Percentiles rank a stretch among this genome's conserved stretches.
These are phyloP conservation scores for Petrocephalus sullivani DNA, from an alignment of 2,797 vertebrate genomes.

Conservation along the genomic window DNA sequence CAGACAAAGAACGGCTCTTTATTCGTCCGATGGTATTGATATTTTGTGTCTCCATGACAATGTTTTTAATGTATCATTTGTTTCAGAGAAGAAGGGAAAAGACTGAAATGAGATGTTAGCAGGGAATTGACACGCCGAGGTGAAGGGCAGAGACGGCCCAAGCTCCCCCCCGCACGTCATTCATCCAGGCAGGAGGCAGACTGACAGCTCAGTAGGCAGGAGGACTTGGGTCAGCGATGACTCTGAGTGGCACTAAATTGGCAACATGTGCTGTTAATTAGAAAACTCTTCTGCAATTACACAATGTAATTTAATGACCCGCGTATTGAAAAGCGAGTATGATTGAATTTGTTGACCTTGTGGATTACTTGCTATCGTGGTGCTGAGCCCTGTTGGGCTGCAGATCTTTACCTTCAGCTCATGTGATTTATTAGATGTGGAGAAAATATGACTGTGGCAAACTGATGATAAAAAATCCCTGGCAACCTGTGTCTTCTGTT, in stretches of 20 bases:
- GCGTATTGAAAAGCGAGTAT: conserved; percentile 49
- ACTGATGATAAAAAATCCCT: background rate
- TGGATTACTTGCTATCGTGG: conserved; percentile 22
- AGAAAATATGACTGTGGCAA: background rate
- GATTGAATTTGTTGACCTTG: conserved; percentile 32
- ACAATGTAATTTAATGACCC: conserved; percentile 65
- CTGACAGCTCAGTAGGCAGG: conserved; percentile 47
- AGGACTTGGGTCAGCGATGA: conserved; percentile 70
- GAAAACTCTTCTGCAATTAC: conserved; percentile 68
- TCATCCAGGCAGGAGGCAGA: conserved; percentile 36
- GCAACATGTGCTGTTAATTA: conserved; percentile 76
- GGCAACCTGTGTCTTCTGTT: background rate
- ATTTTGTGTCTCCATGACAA: background rate
- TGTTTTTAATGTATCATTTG: background rate
- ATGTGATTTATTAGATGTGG: background rate
- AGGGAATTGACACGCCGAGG: background rate
- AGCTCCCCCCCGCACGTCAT: conserved; percentile 7
- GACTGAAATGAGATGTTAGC: background rate
- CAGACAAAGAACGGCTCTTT: background rate
- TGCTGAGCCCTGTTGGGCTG: conserved; percentile 6
- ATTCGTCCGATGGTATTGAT: background rate
- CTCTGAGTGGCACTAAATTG: conserved; percentile 67
- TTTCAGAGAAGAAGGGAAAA: background rate
- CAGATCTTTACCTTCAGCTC: background rate
- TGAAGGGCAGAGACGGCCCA: background rate